Evolutionary conservation across 2,888 invertebrate species (phyloP), one percentile per base, ranked within the genome.

Genomic region (Augochlorella aurata): DNA sequence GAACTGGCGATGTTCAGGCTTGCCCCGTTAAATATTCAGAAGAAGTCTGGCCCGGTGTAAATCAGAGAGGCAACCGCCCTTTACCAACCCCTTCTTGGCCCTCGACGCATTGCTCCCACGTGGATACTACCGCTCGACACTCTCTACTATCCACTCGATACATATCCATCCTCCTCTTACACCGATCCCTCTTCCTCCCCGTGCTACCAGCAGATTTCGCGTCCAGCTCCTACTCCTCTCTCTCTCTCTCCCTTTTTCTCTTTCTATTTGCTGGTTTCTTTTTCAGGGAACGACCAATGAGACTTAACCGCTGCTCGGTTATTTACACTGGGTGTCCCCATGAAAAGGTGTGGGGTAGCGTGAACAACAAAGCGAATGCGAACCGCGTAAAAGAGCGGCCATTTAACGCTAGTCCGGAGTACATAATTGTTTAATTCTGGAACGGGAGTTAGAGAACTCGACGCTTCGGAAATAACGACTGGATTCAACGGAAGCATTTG

Each of bases 1-100:
- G 82, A 83, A 83, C 86, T 81, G 79, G 84, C 85, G 84, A 85
- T 88, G 87, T 87, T 90, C 85, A 83, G 86, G 85, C 88, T 89
- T 86, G 87, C 84, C 83, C 85, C 89, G 87, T 91, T 91, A 91
- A 91, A 91, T 90, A 91, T 91, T 91, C 91, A 91, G 88, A 89
- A 90, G 88, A 89, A 89, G 89, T 87, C 88, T 86, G 87, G 79
- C 76, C 81, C 78, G 83, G 87, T 89, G 88, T 90, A 89, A 90
- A 90, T 91, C 88, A 90, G 85, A 85, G 85, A 78, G 81, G 83
- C 85, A 84, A 86, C 86, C 85, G 79, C 75, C 88, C 83, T 82
- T 74, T 66, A 79, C 82, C 79, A 80, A 85, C 82, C 77, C 80
- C 85, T 86, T 87, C 86, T 80, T 79, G 84, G 69, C 76, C 79